Percentiles rank a stretch among this genome's conserved stretches.
Conservation (phyloP, 2,888 invertebrate species). For the Pollenia angustigena region DNA sequence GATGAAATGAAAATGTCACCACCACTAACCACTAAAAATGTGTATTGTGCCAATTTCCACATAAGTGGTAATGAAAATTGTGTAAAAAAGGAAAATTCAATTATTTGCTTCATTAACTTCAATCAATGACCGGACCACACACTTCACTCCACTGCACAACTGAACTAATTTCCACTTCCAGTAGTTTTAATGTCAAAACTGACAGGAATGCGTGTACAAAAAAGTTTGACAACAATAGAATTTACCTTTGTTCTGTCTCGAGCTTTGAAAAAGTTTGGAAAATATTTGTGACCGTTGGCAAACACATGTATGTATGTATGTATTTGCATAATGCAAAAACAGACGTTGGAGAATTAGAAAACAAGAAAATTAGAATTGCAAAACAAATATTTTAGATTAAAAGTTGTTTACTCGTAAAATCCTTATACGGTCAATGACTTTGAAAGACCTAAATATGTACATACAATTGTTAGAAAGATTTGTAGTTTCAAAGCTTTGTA, state of each 20-base stretch:
- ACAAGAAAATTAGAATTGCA: no score
- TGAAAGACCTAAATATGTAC: no score
- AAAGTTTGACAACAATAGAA: constrained; percentile 37
- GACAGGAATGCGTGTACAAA: constrained; percentile 14
- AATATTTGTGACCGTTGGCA: background rate
- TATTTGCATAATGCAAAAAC: no score
- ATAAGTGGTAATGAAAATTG: background rate
- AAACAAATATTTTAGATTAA: no score
- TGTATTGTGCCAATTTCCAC: constrained; percentile 30
- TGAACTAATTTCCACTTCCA: constrained; percentile 52
- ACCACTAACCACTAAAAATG: constrained; percentile 17
- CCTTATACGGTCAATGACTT: no score
- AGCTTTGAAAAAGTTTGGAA: constrained; percentile 17
- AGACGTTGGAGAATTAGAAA: no score
- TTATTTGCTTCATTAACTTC: constrained; percentile 64
- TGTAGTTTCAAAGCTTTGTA: no score
- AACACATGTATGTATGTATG: background rate
- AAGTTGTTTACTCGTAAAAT: no score
- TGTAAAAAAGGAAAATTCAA: constrained; percentile 55
- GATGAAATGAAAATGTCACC: constrained; percentile 45
- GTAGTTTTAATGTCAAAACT: constrained; percentile 37
- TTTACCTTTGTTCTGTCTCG: constrained; percentile 8
- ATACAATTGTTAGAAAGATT: no score
- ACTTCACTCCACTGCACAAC: constrained; percentile 47
- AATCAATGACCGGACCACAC: constrained; percentile 44